phyloP scores from a whole-genome alignment of 1,140 invertebrate species.

The Kradibia gibbosae region DNA sequence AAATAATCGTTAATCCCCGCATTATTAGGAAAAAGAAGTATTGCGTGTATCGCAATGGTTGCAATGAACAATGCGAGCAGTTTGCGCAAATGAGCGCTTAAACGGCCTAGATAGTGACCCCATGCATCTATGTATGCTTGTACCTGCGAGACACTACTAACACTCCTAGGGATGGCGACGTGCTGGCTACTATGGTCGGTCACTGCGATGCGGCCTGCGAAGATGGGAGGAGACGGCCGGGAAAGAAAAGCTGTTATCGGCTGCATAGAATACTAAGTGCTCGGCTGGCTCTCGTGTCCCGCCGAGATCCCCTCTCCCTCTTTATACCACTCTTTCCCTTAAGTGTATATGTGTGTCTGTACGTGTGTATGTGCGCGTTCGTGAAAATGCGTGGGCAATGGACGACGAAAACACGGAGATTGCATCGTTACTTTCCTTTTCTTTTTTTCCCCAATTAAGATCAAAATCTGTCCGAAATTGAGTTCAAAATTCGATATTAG shows the following conservation, averaged over 20 bases:
- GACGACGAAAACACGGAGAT: too few species aligned
- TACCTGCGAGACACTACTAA: background rate
- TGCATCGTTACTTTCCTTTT: slow-evolving; percentile 21
- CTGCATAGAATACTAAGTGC: slow-evolving; percentile 28
- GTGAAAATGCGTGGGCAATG: background rate
- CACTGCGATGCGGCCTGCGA: background rate
- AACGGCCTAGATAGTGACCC: too few species aligned
- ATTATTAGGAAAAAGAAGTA: background rate
- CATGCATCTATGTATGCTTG: background rate
- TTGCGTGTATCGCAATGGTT: too few species aligned
- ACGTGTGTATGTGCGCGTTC: background rate
- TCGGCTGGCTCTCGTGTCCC: background rate
- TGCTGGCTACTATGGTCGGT: slow-evolving; percentile 12
- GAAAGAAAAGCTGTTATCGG: slow-evolving; percentile 2
- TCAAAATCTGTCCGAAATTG: background rate
- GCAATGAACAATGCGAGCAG: background rate
- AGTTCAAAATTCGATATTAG: background rate
- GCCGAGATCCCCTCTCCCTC: background rate
- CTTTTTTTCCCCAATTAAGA: background rate
- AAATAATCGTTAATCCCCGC: background rate
- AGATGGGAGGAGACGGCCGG: background rate
- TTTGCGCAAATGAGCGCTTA: background rate
- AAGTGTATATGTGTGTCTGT: too few species aligned
- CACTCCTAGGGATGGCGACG: slow-evolving; percentile 36
- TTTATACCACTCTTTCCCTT: too few species aligned